Evolutionary conservation across 92 coral and sea anemone genomes (phyloP), one percentile per base, ranked within the genome.

Genomic region (Porites rus): DNA sequence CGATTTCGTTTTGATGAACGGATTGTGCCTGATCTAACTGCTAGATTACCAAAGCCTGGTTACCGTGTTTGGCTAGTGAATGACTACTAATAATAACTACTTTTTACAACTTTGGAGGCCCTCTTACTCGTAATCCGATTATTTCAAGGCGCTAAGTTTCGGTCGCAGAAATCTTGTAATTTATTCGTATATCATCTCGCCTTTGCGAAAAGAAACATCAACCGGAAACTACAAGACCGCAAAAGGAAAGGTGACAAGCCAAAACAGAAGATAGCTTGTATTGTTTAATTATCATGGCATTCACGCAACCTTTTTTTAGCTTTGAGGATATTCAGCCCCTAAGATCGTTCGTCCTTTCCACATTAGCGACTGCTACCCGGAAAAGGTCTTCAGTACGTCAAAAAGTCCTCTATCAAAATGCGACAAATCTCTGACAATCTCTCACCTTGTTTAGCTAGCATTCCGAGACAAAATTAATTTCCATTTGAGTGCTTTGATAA

Each of bases 221-320:
- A 64, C 82, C 82, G 82, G 82, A 78, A 78, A 78, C 63, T 19
- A 25, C 46, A 18, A 38, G 72, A 63, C 71, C 71, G 58, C 69
- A 50, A 77, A 56, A 38, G 6, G 3, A 61, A 77, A 21, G 16
- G 70, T 59, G 62, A 31, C 25, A 11, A 62, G 18, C 81, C 52
- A 51, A 4, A 38, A 58, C 80, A 58, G 80, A 20, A 25, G 17
- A 14, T 10, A 16, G 8, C 1, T n/a, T 14, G 61, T 10, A 46
- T 11, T 56, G 21, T 43, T 78, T 38, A 3, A 64, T 19, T 6
- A 9, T 4, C 51, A 2, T 20, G n/a, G 58, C n/a, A 58, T 75
- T 75, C 79, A 54, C 66, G 38, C 51, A 54, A 18, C 25, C 16
- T 74, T 73, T 74, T 73, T 22, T 1, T 19, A 7, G 19, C 14